Evolutionary conservation across 2,113 vertebrate genomes (phyloP), one percentile per base, ranked within the genome.

Genomic region (Gulo gulo): DNA sequence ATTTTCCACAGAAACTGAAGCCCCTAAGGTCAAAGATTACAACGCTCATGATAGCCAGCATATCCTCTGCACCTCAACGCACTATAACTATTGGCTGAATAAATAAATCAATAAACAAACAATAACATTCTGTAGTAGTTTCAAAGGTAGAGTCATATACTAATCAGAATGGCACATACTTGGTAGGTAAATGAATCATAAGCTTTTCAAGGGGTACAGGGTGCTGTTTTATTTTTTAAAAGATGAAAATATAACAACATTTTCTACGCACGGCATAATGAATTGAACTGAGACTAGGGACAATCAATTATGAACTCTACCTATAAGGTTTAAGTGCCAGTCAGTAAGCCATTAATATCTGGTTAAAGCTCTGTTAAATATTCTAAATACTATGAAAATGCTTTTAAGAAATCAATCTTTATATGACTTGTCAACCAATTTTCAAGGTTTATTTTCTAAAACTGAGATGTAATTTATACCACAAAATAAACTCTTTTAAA

Each of bases 161-260:
- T 34, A 80, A 79, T 18, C 57, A 95, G 39, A 73, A 85, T 34
- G 52, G 65, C 65, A 81, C 10, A 39, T 42, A 80, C 23, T 24
- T 83, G 76, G 86, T 4, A 50, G 50, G 18, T 73, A 47, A 89
- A 95, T 63, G 50, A 95, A 0, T 0, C 47, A 24, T 47, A 96
- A 55, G 16, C 26, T 21, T 82, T 34, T 34, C 36, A 67, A 89
- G 31, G 88, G 88, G 2, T 8, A 0, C 4, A 79, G 20, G 21
- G 14, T 67, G 20, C 1, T 92, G 29, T 65, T 98, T 97, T 97
- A 98, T 76, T 97, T 52, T 76, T 76, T 9, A 76, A 47, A 47
- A 63, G 55, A 57, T 57, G 95, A 45, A 21, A 95, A 39, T 18
- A 12, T 31, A 65, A 47, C 21, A 63, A 52, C 34, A 61, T 42